Base-by-base conservation (phyloP, 2,113 vertebrate species). In the Etia nguti region DNA sequence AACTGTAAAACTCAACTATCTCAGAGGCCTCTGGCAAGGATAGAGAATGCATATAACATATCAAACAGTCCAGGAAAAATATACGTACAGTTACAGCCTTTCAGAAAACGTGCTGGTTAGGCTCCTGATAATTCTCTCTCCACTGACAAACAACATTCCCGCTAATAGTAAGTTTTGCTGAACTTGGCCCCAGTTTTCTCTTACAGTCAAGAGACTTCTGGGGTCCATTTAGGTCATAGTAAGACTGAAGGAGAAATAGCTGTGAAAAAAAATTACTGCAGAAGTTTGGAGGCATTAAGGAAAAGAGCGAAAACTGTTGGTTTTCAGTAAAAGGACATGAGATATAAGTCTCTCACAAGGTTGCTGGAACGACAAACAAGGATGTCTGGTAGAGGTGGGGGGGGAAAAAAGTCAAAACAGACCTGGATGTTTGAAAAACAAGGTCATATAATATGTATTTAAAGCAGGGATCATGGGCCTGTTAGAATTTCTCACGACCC, bases 401-500 rank as follows among this genome's bases (percentile, higher is more conserved):
- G n/a, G 57, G 31, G 4, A 4, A 75, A 86, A 86, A 46, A n/a
- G 8, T 77, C 73, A 34, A 38, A 48, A 81, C 31, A 82, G 50
- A 85, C 20, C 70, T 57, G 70, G 62, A 83, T 57, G 20, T 79
- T 31, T 50, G 56, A 84, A 88, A 91, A 91, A 90, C 36, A 83
- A 41, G 75, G 68, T 20, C 60, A 82, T 83, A 77, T 89, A 59
- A 87, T 87, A 79, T 91, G 91, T 94, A 73, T 86, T 94, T 90
- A 92, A 90, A 86, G 90, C 81, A 31, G 31, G 90, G 94, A 92
- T 93, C 92, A 92, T 56, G 89, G 89, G 73, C 83, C 52, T 84
- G 83, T 88, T 86, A 90, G 59, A 22, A 73, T 93, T 93, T 92
- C 92, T 92, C 93, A 94, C 84, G 90, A 79, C 84, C 88, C 46